These are phyloP conservation scores for Nephrocerus scutellatus DNA, from an alignment of 2,888 invertebrate genomes.

Conservation along the genomic window DNA sequence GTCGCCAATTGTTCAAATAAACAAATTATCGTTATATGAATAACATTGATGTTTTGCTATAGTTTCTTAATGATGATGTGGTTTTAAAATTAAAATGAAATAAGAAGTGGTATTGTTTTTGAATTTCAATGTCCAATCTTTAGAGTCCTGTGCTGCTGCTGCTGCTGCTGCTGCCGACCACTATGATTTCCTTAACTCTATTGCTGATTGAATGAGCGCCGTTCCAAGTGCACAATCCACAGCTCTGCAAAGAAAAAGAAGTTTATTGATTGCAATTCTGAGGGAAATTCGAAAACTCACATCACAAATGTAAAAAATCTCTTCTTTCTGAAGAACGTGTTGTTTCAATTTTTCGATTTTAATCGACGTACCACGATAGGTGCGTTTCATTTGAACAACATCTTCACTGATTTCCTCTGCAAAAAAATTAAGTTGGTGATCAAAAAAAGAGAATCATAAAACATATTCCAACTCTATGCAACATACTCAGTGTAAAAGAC, in stretches of 20 bases:
- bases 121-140: too few species aligned
- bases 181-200: slow-evolving; percentile 15
- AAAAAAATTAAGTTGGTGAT: slow-evolving; percentile 4
- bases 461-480: slow-evolving; percentile 4
- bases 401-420: slow-evolving; percentile 18
- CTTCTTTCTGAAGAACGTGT: slow-evolving; percentile 19
- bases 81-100: too few species aligned
- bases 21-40: too few species aligned
- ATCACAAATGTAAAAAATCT: slow-evolving; percentile 28
- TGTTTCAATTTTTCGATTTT: slow-evolving; percentile 23
- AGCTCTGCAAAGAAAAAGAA: slow-evolving; percentile 20
- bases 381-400: slow-evolving; percentile 19
- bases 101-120: too few species aligned
- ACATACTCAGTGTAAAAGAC: slow-evolving; percentile 14
- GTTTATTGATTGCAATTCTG: not conserved
- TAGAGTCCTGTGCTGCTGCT: too few species aligned
- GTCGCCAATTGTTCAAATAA: too few species aligned
- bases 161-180: too few species aligned
- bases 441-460: not conserved
- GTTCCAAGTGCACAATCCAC: slow-evolving; percentile 26
- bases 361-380: slow-evolving; percentile 21
- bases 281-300: slow-evolving; percentile 16
- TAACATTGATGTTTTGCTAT: too few species aligned
- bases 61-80: too few species aligned
- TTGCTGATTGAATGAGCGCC: slow-evolving; percentile 17